Conservation (phyloP, 1,140 invertebrate species). For the Papilio glaucus region DNA sequence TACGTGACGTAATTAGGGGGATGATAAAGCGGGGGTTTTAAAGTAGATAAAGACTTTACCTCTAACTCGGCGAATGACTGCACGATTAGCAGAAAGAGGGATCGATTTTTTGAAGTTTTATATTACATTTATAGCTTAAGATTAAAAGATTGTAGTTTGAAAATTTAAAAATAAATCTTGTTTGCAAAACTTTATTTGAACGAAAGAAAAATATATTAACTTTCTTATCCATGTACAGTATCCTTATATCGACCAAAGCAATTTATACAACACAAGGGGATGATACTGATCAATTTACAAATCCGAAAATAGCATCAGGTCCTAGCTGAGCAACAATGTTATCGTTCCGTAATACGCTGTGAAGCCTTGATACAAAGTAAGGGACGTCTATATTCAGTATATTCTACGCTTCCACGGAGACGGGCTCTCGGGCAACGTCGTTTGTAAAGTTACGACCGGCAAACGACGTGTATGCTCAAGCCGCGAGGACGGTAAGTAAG, state of each 20-base stretch:
- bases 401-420: not conserved
- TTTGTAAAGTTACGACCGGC: conserved; percentile 52
- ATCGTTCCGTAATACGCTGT: conserved; percentile 29
- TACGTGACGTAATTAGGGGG: conserved; percentile 20
- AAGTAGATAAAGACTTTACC: conserved; percentile 1
- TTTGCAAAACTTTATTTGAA: not conserved
- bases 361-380: conserved; percentile 29
- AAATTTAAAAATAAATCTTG: too few relatives aligned
- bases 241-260: not conserved
- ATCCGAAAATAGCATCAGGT: not conserved
- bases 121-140: not conserved
- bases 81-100: not conserved
- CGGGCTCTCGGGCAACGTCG: conserved; percentile 10
- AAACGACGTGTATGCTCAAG: conserved; percentile 62
- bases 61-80: not conserved
- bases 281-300: conserved; percentile 1
- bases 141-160: too few relatives aligned
- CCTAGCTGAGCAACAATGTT: conserved; percentile 13
- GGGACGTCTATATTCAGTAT: conserved; percentile 2
- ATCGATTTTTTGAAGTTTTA: not conserved
- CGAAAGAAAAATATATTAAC: not conserved
- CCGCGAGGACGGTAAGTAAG: conserved; percentile 55
- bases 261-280: conserved; percentile 17
- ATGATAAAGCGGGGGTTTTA: not conserved
- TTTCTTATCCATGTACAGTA: not conserved